Percentiles rank a stretch among this genome's conserved stretches.
These are phyloP conservation scores for Coreoperca whiteheadi DNA, from an alignment of 2,113 vertebrate genomes.

Conservation along the genomic window DNA sequence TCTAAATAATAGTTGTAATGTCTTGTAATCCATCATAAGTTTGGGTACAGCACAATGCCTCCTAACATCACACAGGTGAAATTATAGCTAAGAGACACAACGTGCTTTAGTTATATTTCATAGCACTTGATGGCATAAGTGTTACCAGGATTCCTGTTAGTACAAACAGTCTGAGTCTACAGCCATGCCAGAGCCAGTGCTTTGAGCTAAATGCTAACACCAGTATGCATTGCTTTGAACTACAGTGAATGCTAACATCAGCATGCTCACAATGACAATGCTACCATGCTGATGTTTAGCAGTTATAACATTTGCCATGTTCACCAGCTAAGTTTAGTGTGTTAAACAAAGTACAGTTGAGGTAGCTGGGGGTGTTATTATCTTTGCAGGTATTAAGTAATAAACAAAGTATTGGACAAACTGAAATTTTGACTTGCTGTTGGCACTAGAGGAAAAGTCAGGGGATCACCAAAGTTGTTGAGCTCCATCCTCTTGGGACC, in stretches of 20 bases:
- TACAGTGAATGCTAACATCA: too few species aligned
- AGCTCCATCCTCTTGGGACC: neutral
- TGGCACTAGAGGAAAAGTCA: neutral
- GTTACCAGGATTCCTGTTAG: conserved; percentile 1
- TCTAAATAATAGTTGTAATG: conserved; percentile 8
- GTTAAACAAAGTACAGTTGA: neutral
- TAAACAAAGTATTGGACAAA: neutral
- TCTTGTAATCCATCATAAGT: neutral
- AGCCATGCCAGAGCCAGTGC: neutral
- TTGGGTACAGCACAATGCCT: neutral
- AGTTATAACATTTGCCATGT: neutral
- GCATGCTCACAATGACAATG: neutral
- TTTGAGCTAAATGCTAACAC: neutral
- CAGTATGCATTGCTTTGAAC: too few species aligned
- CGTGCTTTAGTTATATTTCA: conserved; percentile 7
- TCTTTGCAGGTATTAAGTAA: neutral
- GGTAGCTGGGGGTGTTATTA: neutral
- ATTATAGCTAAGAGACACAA: conserved; percentile 1
- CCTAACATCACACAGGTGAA: neutral
- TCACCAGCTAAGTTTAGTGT: neutral
- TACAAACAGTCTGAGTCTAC: neutral
- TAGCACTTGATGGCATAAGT: neutral
- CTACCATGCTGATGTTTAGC: neutral
- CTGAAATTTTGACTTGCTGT: neutral
- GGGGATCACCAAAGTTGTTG: neutral